Evolutionary conservation across 2,113 vertebrate species (phyloP), one percentile per base, ranked within the genome.

Genomic region (Sula dactylatra): DNA sequence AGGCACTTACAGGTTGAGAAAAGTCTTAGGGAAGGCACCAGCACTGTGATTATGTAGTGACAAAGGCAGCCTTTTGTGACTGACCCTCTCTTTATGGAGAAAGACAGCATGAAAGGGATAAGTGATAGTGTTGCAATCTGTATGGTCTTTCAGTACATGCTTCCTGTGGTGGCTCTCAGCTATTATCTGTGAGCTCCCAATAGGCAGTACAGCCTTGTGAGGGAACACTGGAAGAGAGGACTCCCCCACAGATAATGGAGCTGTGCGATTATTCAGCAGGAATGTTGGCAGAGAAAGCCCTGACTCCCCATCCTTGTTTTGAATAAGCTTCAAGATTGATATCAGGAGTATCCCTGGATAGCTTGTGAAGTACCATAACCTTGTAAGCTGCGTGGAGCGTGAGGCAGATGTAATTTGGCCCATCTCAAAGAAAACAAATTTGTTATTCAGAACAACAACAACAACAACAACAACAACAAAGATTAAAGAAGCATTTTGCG

Each of bases 241-340:
- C 97, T 98, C 97, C 96, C 96, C 71, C 97, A 93, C 89, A 95
- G 91, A 97, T 96, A 96, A 96, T 88, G 95, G 95, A 97, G 97
- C 92, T 86, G 82, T 92, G 97, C 22, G 79, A 95, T 97, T 98
- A 95, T 97, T 91, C 98, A 90, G 97, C 96, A 97, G 97, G 97
- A 97, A 97, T 97, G 97, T 90, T 98, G 98, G 98, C 98, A 95
- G 79, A 71, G 86, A 92, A 80, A 96, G 73, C 82, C 85, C 67
- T 83, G 74, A 96, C 97, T 97, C 97, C 98, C 97, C 93, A 85
- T 88, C 81, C 85, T 91, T 81, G 61, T 94, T 95, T 92, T 97
- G 94, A 98, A 97, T 77, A 97, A 95, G 72, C 95, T 95, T 97
- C 93, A 97, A 96, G 97, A 98, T 95, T 98, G 97, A 97, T 98